These are phyloP conservation scores for Setophaga coronata DNA, from an alignment of 2,113 vertebrate species.

Conservation along the genomic window DNA sequence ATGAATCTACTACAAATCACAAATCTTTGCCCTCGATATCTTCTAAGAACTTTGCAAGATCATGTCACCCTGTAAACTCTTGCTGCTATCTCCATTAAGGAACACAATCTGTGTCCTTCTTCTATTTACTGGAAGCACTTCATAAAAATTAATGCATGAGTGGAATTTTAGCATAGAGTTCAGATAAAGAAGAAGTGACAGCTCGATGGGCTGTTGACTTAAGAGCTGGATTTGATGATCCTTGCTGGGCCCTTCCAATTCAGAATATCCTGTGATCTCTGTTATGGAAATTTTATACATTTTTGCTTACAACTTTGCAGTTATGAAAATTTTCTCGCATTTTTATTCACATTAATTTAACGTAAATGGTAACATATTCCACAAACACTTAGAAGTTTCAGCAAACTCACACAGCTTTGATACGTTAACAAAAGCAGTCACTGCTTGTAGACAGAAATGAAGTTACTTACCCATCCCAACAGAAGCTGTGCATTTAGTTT, in stretches of 20 bases:
- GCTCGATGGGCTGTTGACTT: neutral
- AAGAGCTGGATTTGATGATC: neutral
- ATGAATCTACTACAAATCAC: neutral
- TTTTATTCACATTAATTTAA: neutral
- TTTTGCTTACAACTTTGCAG: neutral
- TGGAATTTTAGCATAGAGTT: neutral
- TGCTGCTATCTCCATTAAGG: neutral
- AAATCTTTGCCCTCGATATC: neutral
- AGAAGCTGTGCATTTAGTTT: constrained; percentile 91
- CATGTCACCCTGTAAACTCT: neutral
- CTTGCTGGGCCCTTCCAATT: neutral
- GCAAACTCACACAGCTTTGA: neutral
- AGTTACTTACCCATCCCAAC: constrained; percentile 90
- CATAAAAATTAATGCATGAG: neutral
- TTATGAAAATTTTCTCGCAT: neutral
- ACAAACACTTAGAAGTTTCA: neutral
- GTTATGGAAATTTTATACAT: neutral
- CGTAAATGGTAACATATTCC: neutral
- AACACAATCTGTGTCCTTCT: neutral
- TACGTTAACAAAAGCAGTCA: neutral
- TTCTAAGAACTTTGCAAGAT: neutral
- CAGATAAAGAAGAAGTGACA: neutral
- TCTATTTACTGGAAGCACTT: neutral
- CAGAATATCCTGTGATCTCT: neutral
- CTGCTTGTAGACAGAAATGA: neutral